phyloP scores from a whole-genome alignment of 2,888 invertebrate species.

The Cacoxenus indagator region DNA sequence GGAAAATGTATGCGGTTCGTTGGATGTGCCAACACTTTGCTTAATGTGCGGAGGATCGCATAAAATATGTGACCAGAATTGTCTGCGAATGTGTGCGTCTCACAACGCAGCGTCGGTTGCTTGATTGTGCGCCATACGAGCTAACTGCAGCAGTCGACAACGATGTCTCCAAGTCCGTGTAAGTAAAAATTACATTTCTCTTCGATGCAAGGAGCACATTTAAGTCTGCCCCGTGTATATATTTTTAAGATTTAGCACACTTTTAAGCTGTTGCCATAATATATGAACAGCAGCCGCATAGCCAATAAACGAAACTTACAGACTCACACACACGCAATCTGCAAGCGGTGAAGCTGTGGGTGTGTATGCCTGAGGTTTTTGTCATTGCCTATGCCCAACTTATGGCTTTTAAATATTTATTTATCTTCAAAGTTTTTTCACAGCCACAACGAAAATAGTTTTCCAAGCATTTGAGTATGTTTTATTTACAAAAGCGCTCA shows the following conservation, averaged over 20 bases:
- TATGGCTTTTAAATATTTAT: slow-evolving; percentile 41
- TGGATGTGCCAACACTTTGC: slow-evolving; percentile 18
- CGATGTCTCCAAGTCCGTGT: neutral
- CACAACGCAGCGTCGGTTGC: no score
- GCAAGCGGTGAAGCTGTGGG: neutral
- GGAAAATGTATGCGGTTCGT: slow-evolving; percentile 47
- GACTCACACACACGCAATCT: neutral
- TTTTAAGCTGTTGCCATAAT: slow-evolving; percentile 16
- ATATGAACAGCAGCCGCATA: neutral
- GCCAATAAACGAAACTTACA: neutral
- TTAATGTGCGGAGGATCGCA: slow-evolving; percentile 8
- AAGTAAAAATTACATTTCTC: neutral
- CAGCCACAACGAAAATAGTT: slow-evolving; percentile 16
- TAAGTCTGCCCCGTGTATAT: neutral
- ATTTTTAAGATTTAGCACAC: neutral
- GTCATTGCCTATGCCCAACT: neutral
- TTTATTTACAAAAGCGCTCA: neutral
- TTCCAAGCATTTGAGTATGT: neutral
- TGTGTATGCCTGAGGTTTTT: neutral
- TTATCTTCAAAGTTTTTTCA: slow-evolving; percentile 42
- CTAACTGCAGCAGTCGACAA: neutral
- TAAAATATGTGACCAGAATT: neutral
- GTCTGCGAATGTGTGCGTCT: neutral
- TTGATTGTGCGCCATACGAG: neutral
- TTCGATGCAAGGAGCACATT: neutral